These are phyloP conservation scores for Syngnathoides biaculeatus DNA, from an alignment of 2,113 vertebrate genomes.

Conservation along the genomic window DNA sequence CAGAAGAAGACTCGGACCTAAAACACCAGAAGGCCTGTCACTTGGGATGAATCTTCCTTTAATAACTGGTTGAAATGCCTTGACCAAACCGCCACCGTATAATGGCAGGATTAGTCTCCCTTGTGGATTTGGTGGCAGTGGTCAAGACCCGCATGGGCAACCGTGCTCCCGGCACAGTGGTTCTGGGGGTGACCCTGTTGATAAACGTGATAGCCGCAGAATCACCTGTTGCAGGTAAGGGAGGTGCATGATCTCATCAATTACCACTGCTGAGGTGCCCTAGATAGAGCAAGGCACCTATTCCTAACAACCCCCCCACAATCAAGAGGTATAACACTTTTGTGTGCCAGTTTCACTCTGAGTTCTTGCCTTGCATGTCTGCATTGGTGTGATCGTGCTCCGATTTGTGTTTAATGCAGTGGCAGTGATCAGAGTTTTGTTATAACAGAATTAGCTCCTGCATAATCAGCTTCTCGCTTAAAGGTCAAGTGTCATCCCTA, in stretches of 20 bases:
- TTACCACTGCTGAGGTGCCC: neutral
- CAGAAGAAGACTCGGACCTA: conserved; percentile 13
- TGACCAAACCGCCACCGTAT: conserved; percentile 49
- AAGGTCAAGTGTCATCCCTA: too few relatives aligned
- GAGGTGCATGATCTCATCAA: conserved; percentile 1
- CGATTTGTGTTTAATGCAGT: neutral
- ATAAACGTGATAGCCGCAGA: conserved; percentile 58
- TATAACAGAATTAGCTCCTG: neutral
- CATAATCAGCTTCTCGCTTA: neutral
- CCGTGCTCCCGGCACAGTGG: conserved; percentile 20
- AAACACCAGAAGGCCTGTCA: conserved; percentile 6
- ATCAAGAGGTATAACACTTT: too few relatives aligned
- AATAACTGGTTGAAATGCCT: conserved; percentile 59
- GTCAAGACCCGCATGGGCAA: conserved; percentile 29
- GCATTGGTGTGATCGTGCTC: neutral
- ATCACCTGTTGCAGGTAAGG: conserved; percentile 71
- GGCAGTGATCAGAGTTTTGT: neutral
- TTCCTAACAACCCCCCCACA: neutral
- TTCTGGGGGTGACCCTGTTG: conserved; percentile 60
- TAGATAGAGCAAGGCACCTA: neutral
- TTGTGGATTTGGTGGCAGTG: conserved; percentile 45
- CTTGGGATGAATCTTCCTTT: conserved; percentile 35
- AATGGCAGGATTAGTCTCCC: conserved; percentile 64
- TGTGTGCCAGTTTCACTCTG: neutral
- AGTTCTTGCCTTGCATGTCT: neutral